These are phyloP conservation scores for Lithosia quadra DNA, from an alignment of 2,888 invertebrate species.

Conservation along the genomic window DNA sequence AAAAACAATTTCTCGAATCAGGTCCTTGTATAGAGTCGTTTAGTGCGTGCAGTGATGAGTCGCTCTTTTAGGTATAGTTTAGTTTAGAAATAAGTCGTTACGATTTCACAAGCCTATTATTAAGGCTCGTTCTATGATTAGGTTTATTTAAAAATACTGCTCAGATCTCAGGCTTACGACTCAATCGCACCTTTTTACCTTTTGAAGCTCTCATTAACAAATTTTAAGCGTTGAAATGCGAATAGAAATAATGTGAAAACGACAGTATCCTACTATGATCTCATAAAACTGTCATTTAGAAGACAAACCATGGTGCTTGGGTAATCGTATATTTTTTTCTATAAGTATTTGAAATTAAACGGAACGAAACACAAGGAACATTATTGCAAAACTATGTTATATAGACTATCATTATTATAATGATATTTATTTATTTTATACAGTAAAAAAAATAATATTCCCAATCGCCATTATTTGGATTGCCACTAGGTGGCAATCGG, in stretches of 20 bases:
- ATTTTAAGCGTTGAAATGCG: constrained; percentile 30
- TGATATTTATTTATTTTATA: constrained; percentile 24
- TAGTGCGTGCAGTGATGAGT: constrained; percentile 35
- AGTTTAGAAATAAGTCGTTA: constrained; percentile 58
- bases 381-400: constrained; percentile 23
- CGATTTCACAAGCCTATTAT: constrained; percentile 51
- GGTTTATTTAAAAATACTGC: constrained; percentile 36
- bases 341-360: constrained; percentile 41
- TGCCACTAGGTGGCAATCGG: background rate
- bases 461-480: background rate
- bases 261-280: constrained; percentile 73
- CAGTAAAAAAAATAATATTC: constrained; percentile 11
- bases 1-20: background rate
- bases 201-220: constrained; percentile 47
- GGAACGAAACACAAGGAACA: constrained; percentile 22
- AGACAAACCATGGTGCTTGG: constrained; percentile 71
- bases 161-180: constrained; percentile 60
- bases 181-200: constrained; percentile 11
- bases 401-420: constrained; percentile 24
- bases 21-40: background rate
- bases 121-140: constrained; percentile 41
- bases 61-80: constrained; percentile 52
- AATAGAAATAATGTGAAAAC: constrained; percentile 46
- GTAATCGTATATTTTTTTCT: constrained; percentile 60
- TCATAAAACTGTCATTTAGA: constrained; percentile 64